Percentiles rank a stretch among this genome's conserved stretches.
These are phyloP conservation scores for Onychomys arenicola DNA, from an alignment of 2,797 vertebrate genomes.

Conservation along the genomic window DNA sequence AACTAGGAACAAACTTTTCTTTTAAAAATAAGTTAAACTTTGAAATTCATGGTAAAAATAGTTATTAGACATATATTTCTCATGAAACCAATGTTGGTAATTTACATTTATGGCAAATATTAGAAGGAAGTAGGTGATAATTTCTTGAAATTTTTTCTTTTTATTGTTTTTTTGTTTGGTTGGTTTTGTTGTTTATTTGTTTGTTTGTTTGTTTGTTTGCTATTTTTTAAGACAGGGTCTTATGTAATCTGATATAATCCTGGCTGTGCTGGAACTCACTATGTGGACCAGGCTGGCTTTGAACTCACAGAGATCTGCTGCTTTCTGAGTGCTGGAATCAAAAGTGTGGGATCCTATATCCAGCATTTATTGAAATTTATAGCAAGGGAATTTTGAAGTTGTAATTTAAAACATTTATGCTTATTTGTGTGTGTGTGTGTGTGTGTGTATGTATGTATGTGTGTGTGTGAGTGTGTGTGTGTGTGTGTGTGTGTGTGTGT, in stretches of 20 bases:
- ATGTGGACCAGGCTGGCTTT: too few relatives aligned
- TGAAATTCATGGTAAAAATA: constrained; percentile 7
- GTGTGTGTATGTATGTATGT: not conserved
- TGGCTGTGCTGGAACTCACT: too few relatives aligned
- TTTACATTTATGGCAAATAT: not conserved
- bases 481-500: not conserved
- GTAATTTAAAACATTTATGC: not conserved
- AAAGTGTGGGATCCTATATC: too few relatives aligned
- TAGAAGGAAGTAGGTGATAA: not conserved
- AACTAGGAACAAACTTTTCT: not conserved
- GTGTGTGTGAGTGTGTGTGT: too few relatives aligned
- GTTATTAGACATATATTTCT: not conserved
- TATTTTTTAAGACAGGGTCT: too few relatives aligned
- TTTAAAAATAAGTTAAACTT: not conserved
- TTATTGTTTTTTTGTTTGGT: too few relatives aligned
- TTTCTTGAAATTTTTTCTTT: too few relatives aligned
- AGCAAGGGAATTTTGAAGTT: not conserved
- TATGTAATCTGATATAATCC: too few relatives aligned
- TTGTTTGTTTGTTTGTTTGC: too few relatives aligned
- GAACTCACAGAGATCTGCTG: too few relatives aligned
- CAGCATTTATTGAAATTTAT: not conserved
- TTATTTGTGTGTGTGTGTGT: not conserved
- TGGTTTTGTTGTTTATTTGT: too few relatives aligned
- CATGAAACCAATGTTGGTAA: not conserved
- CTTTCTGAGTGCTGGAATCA: too few relatives aligned